Evolutionary conservation across 1,140 invertebrate species (phyloP).

Genomic region (Drosophila pseudoananassae): DNA sequence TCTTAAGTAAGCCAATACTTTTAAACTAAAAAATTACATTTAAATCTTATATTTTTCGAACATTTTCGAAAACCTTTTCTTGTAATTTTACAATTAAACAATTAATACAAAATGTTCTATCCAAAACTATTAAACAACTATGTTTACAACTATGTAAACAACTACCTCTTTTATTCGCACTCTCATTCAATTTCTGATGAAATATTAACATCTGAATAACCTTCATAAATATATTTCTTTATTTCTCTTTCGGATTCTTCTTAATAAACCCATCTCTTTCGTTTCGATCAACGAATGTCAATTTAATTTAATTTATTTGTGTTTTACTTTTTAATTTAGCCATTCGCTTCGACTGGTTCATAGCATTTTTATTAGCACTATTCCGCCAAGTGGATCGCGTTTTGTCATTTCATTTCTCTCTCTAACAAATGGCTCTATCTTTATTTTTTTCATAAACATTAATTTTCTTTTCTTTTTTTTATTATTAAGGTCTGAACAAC

Average conservation of each 20-base stretch:
- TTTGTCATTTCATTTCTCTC: slow-evolving; percentile 9
- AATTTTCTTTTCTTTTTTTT: slow-evolving; percentile 9
- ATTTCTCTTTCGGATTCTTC: background rate
- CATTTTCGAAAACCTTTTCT: background rate
- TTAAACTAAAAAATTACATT: no score
- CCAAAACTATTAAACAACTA: no score
- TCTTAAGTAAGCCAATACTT: no score
- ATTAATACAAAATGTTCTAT: no score
- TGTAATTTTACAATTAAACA: no score
- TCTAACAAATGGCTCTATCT: background rate
- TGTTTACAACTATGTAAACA: no score
- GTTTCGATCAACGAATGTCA: slow-evolving; percentile 42
- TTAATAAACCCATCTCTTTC: background rate
- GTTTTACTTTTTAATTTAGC: slow-evolving; percentile 17
- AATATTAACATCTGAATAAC: slow-evolving; percentile 7
- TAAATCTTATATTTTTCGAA: no score
- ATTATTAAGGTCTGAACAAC: background rate
- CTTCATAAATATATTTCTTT: slow-evolving; percentile 1
- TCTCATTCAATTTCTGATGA: background rate
- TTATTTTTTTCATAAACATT: slow-evolving; percentile 14
- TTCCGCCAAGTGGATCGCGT: slow-evolving; percentile 38
- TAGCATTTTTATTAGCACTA: slow-evolving; percentile 59
- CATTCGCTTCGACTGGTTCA: slow-evolving; percentile 38
- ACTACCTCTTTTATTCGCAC: background rate
- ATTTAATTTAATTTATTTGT: slow-evolving; percentile 56